Conservation (phyloP, 64 coral and sea anemone genomes). For the Pocillopora verrucosa region DNA sequence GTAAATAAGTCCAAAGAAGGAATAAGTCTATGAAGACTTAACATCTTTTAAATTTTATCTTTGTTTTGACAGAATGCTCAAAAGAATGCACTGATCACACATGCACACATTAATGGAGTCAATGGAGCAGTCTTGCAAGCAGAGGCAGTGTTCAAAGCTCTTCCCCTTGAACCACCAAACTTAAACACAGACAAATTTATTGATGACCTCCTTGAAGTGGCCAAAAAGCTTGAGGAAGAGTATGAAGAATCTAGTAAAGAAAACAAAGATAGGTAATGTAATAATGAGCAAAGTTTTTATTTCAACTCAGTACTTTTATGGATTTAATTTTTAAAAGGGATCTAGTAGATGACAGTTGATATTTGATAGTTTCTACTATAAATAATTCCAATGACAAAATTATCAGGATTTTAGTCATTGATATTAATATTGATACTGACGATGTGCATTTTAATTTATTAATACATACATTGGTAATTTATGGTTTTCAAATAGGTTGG, state of each 20-base stretch:
- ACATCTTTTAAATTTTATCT: neutral
- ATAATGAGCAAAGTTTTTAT: neutral
- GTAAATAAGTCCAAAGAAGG: no score
- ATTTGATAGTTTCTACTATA: no score
- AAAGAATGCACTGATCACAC: conserved; percentile 84
- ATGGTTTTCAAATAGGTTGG: no score
- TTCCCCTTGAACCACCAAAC: conserved; percentile 53
- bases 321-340: neutral
- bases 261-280: neutral
- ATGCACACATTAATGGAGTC: conserved; percentile 79
- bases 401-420: no score
- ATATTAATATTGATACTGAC: no score
- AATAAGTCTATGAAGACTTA: no score
- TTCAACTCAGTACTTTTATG: neutral
- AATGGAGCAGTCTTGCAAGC: conserved; percentile 91
- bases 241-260: neutral
- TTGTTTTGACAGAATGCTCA: conserved; percentile 60
- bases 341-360: no score
- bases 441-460: no score
- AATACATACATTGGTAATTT: no score
- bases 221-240: conserved; percentile 51
- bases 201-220: conserved; percentile 72
- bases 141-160: conserved; percentile 62
- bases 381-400: no score
- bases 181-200: conserved; percentile 66